phyloP scores from a whole-genome alignment of 1,140 invertebrate species.

The Zelostemma sp. region DNA sequence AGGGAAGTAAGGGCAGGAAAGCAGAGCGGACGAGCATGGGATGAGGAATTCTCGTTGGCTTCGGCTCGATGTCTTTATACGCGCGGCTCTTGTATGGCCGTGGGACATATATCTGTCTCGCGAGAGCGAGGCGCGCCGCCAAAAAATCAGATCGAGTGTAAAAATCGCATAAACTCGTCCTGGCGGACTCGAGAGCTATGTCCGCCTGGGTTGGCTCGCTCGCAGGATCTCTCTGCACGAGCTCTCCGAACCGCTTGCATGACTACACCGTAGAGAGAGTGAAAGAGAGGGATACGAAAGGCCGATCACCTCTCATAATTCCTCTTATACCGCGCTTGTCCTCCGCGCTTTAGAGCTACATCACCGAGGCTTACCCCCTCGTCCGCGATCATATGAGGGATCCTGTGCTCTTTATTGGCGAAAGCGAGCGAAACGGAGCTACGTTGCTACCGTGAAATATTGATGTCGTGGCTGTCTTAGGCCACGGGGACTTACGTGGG shows the following conservation, averaged over 20 bases:
- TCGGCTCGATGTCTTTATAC: slow-evolving; percentile 71
- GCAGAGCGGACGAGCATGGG: slow-evolving; percentile 53
- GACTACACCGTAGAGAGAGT: slow-evolving; percentile 51
- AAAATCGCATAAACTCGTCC: slow-evolving; percentile 72
- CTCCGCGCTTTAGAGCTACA: slow-evolving; percentile 59
- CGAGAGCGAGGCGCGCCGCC: slow-evolving; percentile 68
- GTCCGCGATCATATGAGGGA: slow-evolving; percentile 63
- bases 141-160: slow-evolving; percentile 72
- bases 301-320: slow-evolving; percentile 70
- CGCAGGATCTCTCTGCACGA: slow-evolving; percentile 47
- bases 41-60: slow-evolving; percentile 71
- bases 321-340: slow-evolving; percentile 65
- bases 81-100: slow-evolving; percentile 67
- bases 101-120: slow-evolving; percentile 71
- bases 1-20: slow-evolving; percentile 26
- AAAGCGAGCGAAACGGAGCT: slow-evolving; percentile 40
- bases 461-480: slow-evolving; percentile 21
- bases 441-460: slow-evolving; percentile 30
- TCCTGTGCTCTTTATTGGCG: slow-evolving; percentile 62
- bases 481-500: slow-evolving; percentile 5
- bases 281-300: slow-evolving; percentile 52
- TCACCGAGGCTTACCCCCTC: slow-evolving; percentile 33
- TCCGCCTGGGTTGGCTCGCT: slow-evolving; percentile 55
- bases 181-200: slow-evolving; percentile 65
- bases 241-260: slow-evolving; percentile 54